These are phyloP conservation scores for Caiman crocodilus DNA, from an alignment of 2,797 vertebrate genomes.

Conservation along the genomic window DNA sequence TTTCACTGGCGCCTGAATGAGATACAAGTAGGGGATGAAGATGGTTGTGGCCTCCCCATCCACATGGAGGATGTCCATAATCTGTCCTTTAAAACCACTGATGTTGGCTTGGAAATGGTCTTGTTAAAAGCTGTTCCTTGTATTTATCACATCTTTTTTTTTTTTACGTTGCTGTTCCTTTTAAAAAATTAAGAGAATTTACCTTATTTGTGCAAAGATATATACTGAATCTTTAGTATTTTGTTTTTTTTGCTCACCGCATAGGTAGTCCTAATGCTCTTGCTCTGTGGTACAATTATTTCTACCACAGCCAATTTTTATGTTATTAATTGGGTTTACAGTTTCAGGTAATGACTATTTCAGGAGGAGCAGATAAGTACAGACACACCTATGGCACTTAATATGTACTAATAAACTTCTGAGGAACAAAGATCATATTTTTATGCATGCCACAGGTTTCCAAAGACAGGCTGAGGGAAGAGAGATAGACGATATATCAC, in stretches of 20 bases:
- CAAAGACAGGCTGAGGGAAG: background rate
- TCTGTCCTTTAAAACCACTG: background rate
- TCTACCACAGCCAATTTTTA: background rate
- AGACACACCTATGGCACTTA: background rate
- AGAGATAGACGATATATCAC: background rate
- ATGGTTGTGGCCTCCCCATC: background rate
- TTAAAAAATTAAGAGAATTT: background rate
- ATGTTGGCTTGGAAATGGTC: background rate
- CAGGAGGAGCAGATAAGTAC: background rate
- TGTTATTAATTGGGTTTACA: background rate
- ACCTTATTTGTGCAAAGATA: background rate
- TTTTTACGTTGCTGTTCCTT: rapidly evolving
- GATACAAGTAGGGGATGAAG: background rate
- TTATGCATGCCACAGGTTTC: background rate
- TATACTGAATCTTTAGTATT: background rate
- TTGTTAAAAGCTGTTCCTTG: background rate
- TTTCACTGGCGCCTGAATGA: background rate
- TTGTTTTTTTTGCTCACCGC: background rate
- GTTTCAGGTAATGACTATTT: background rate
- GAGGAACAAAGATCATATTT: background rate
- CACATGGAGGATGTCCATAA: background rate
- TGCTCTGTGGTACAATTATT: background rate
- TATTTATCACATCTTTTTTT: background rate
- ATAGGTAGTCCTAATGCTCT: background rate
- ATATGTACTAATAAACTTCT: background rate